Evolutionary conservation across 2,113 vertebrate genomes (phyloP).

Genomic region (Rutilus rutilus): DNA sequence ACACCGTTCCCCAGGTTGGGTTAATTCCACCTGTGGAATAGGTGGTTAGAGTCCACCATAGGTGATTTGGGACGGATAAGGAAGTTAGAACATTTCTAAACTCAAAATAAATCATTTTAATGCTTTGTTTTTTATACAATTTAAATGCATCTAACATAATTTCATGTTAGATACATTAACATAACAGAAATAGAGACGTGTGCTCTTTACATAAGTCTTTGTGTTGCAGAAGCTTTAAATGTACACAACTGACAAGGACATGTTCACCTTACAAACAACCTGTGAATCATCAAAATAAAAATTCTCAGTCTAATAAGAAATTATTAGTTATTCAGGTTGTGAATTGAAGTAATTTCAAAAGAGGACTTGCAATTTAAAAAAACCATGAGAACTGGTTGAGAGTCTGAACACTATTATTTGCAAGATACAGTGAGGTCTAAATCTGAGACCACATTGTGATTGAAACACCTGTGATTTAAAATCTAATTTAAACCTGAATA

Average conservation of each 20-base stretch:
- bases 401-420: not conserved
- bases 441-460: not conserved
- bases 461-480: not conserved
- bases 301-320: slow-evolving; percentile 17
- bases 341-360: not conserved
- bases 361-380: not conserved
- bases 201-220: not conserved
- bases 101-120: too few species aligned
- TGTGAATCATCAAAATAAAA: slow-evolving; percentile 5
- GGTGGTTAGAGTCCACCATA: too few species aligned
- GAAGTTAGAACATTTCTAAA: too few species aligned
- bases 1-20: too few species aligned
- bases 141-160: too few species aligned
- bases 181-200: not conserved
- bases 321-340: not conserved
- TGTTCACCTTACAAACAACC: not conserved
- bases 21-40: too few species aligned
- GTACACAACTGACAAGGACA: not conserved
- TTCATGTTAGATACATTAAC: not conserved
- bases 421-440: not conserved
- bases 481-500: not conserved
- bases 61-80: too few species aligned
- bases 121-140: too few species aligned
- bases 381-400: not conserved
- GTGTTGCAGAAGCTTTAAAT: not conserved